Evolutionary conservation across 1,140 invertebrate species (phyloP).

Genomic region (Ctenoplectra terminalis): DNA sequence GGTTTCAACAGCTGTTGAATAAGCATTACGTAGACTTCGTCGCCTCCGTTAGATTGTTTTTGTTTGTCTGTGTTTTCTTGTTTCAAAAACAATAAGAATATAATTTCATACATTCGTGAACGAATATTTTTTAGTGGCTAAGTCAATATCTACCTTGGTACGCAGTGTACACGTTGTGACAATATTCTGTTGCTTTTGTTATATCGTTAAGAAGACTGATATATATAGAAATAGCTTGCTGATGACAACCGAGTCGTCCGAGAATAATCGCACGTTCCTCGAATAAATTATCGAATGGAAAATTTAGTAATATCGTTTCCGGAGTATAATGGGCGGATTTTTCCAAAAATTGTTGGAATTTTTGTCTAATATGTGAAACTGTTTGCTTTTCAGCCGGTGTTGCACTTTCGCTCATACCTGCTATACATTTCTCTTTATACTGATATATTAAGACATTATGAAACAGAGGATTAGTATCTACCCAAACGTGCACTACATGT

Average conservation of each 20-base stretch:
- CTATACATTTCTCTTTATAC: slow-evolving; percentile 88
- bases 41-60: slow-evolving; percentile 80
- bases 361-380: slow-evolving; percentile 87
- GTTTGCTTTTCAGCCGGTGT: slow-evolving; percentile 86
- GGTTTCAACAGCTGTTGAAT: slow-evolving; percentile 87
- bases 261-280: slow-evolving; percentile 97
- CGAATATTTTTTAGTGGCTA: not conserved
- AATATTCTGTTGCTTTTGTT: slow-evolving; percentile 92
- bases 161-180: slow-evolving; percentile 86
- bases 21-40: slow-evolving; percentile 87
- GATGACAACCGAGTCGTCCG: slow-evolving; percentile 93
- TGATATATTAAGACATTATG: slow-evolving; percentile 96
- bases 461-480: slow-evolving; percentile 92
- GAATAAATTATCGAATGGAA: slow-evolving; percentile 93
- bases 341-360: slow-evolving; percentile 93
- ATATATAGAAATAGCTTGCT: slow-evolving; percentile 96
- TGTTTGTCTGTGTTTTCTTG: slow-evolving; percentile 72
- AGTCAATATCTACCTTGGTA: slow-evolving; percentile 74
- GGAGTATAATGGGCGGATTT: slow-evolving; percentile 92
- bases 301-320: slow-evolving; percentile 93
- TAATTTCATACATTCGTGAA: slow-evolving; percentile 4
- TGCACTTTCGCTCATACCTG: slow-evolving; percentile 83
- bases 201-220: slow-evolving; percentile 92
- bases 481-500: slow-evolving; percentile 95
- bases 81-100: slow-evolving; percentile 55